These are phyloP conservation scores for Artemia sp. DNA, from an alignment of 2,888 invertebrate species.

Conservation along the genomic window DNA sequence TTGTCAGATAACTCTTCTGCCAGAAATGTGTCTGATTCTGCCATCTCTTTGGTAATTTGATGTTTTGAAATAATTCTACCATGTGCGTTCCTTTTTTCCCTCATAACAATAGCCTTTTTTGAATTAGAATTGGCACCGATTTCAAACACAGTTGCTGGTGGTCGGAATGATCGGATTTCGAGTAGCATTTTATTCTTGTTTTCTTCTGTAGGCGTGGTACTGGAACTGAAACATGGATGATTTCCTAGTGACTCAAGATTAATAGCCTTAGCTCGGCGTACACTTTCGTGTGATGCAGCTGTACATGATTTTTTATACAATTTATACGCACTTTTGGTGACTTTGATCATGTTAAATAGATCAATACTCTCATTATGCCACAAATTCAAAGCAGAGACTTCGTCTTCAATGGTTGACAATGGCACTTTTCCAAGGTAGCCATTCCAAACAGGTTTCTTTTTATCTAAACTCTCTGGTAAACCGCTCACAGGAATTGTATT, in stretches of 20 bases:
- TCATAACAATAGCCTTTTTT: constrained; percentile 64
- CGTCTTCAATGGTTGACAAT: constrained; percentile 59
- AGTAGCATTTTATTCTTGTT: constrained; percentile 40
- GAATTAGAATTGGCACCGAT: constrained; percentile 63
- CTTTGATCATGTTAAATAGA: constrained; percentile 43
- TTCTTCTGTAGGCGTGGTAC: constrained; percentile 31
- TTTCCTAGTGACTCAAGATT: constrained; percentile 39
- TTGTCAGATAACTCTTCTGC: constrained; percentile 40
- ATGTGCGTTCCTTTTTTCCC: constrained; percentile 59
- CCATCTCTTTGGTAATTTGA: constrained; percentile 29
- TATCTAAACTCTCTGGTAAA: constrained; percentile 34
- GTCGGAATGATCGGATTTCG: constrained; percentile 55
- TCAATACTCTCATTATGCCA: constrained; percentile 39
- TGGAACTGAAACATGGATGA: constrained; percentile 44
- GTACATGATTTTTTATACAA: constrained; percentile 77
- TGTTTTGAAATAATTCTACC: constrained; percentile 37
- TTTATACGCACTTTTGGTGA: constrained; percentile 71
- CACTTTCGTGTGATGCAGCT: constrained; percentile 70
- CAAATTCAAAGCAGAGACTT: constrained; percentile 52
- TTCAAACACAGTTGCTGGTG: constrained; percentile 82
- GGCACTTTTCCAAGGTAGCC: constrained; percentile 64
- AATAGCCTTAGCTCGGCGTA: constrained; percentile 60
- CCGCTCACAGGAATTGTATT: constrained; percentile 28
- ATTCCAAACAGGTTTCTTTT: constrained; percentile 31
- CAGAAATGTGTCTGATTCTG: constrained; percentile 15